Conservation (phyloP, 1,140 invertebrate genomes). For the Drosophila azteca region DNA sequence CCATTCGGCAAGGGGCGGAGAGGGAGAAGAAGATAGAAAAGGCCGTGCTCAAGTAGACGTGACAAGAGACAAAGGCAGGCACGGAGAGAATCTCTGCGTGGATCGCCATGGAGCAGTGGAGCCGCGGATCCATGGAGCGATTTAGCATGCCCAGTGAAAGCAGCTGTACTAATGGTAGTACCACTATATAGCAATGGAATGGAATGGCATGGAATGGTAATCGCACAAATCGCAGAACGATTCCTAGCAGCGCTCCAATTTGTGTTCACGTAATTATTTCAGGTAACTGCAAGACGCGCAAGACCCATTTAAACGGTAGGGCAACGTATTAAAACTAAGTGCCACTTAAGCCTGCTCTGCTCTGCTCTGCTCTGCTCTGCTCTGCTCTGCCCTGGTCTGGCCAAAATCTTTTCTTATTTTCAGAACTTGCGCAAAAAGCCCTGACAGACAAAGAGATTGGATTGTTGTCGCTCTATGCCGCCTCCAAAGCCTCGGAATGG, state of each 20-base stretch:
- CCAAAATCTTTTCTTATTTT: constrained; percentile 42
- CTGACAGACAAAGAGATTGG: constrained; percentile 54
- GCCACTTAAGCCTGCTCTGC: constrained; percentile 51
- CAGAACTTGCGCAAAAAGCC: constrained; percentile 71
- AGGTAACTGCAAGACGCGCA: constrained; percentile 53
- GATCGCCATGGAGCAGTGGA: too few species aligned
- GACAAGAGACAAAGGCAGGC: constrained; percentile 24
- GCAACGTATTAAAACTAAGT: constrained; percentile 75
- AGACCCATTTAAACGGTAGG: constrained; percentile 68
- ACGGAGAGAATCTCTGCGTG: constrained; percentile 18
- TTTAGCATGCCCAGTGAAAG: constrained; percentile 62
- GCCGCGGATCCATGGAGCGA: constrained; percentile 5
- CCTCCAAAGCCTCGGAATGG: neutral
- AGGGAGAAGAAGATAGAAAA: neutral
- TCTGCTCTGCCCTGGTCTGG: too few species aligned
- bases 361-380: too few species aligned
- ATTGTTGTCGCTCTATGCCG: constrained; percentile 53
- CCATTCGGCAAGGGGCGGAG: neutral
- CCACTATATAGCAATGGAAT: too few species aligned
- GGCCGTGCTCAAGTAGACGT: constrained; percentile 50
- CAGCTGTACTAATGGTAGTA: constrained; percentile 30
- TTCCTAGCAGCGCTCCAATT: constrained; percentile 71
- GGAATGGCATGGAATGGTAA: constrained; percentile 13
- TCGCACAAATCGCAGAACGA: constrained; percentile 50
- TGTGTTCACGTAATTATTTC: constrained; percentile 75